Evolutionary conservation across 2,888 invertebrate species (phyloP), one percentile per base, ranked within the genome.

Genomic region (Drosophila nigricruria): DNA sequence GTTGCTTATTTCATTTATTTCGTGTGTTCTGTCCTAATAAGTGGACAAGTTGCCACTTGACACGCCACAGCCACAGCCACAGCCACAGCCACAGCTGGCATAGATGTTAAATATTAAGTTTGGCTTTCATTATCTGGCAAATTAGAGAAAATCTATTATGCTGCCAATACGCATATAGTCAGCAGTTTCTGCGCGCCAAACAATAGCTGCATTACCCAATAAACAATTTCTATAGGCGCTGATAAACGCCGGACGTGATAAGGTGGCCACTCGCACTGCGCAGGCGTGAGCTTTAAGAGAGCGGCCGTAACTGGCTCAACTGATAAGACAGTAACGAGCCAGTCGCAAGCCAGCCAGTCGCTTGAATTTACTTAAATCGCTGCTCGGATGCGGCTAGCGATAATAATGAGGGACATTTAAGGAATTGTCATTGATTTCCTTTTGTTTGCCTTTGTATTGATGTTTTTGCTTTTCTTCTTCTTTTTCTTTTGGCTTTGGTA

Each of bases 371-470:
- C 73, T 67, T 74, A 73, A 85, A 84, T 82, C 85, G 75, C 68
- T 65, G 67, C 80, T 72, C 58, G 66, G 63, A 79, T 70, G 77
- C 61, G 66, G 34, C 60, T 38, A n/a, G 63, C 66, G 59, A 66
- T 65, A 69, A 78, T 73, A 81, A 75, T 74, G 73, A 66, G 56
- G 65, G 53, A 52, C 72, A 68, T 78, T 78, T 73, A 82, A 72
- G 69, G 72, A 88, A 86, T 86, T 86, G 81, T 81, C 90, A 82
- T 89, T 86, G 86, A 88, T 88, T 86, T 82, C 79, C 86, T 66
- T 86, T 82, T 82, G 88, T 84, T 81, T 76, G 73, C 60, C 61
- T 66, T 66, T 73, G 45, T n/a, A 70, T 61, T 79, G 40, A 27
- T 27, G 18, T 18, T 18, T 14, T 36, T 40, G 40, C 2, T 36